Conservation (phyloP, 2,888 invertebrate species). For the Gastrophysa polygoni region DNA sequence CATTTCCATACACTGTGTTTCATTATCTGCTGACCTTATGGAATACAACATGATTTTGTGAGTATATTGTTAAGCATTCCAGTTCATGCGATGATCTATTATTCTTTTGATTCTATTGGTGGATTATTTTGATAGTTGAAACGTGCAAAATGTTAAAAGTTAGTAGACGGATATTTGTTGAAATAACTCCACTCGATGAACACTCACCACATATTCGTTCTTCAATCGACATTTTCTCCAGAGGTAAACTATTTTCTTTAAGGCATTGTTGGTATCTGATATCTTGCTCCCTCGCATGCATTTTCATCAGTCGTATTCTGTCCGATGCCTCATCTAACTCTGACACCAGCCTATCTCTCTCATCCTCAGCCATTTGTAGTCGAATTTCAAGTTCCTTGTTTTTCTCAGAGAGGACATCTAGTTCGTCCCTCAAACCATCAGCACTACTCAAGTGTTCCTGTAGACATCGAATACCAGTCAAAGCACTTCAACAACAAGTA, state of each 20-base stretch:
- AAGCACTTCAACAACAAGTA: no score
- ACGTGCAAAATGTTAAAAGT: conserved; percentile 20
- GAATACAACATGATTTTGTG: no score
- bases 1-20: no score
- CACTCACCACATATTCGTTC: conserved; percentile 62
- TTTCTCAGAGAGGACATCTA: conserved; percentile 81
- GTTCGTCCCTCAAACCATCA: conserved; percentile 86
- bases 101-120: no score
- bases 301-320: conserved; percentile 83
- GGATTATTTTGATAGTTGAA: no score
- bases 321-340: conserved; percentile 91
- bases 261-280: conserved; percentile 47
- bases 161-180: background rate
- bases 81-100: no score
- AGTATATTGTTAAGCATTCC: no score
- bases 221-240: conserved; percentile 55
- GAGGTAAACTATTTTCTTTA: conserved; percentile 55
- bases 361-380: conserved; percentile 75
- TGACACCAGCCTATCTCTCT: conserved; percentile 78
- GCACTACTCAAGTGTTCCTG: conserved; percentile 90
- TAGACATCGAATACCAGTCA: conserved; percentile 8
- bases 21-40: no score
- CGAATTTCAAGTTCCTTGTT: conserved; percentile 82
- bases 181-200: background rate
- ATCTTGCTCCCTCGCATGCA: conserved; percentile 83